Conservation (phyloP, 2,113 vertebrate genomes). For the Sciurus niger region DNA sequence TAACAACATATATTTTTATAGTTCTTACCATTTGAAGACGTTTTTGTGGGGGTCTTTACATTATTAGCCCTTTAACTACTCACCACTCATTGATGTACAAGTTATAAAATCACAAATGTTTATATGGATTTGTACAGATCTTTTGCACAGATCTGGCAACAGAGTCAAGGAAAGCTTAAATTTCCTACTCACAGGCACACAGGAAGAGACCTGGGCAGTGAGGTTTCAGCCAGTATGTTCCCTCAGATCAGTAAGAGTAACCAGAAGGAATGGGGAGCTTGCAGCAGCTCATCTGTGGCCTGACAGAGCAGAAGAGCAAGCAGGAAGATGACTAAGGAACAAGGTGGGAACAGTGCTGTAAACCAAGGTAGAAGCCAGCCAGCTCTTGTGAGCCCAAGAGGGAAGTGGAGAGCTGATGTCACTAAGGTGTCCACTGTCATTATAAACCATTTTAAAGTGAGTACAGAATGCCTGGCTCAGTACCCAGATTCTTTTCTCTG, state of each 20-base stretch:
- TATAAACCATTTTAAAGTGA: background rate
- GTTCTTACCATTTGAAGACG: background rate
- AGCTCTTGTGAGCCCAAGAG: background rate
- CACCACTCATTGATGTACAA: background rate
- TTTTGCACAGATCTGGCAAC: background rate
- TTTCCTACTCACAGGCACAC: background rate
- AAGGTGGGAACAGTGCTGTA: background rate
- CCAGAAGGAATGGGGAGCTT: background rate
- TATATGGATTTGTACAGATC: background rate
- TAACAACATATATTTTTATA: background rate
- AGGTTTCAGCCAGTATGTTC: background rate
- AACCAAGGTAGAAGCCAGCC: background rate
- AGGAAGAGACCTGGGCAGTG: too few relatives aligned
- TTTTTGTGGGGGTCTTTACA: background rate
- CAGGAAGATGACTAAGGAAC: background rate
- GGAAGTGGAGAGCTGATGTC: rapidly evolving
- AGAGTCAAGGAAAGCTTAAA: background rate
- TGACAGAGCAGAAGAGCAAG: background rate
- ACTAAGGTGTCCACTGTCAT: background rate
- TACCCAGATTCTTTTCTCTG: background rate
- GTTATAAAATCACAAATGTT: background rate
- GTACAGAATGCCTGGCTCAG: background rate
- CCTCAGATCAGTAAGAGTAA: background rate
- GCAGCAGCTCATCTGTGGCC: background rate
- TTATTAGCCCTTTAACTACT: background rate